Evolutionary conservation across 2,113 vertebrate species (phyloP).

Genomic region (Cercopithecus mona): DNA sequence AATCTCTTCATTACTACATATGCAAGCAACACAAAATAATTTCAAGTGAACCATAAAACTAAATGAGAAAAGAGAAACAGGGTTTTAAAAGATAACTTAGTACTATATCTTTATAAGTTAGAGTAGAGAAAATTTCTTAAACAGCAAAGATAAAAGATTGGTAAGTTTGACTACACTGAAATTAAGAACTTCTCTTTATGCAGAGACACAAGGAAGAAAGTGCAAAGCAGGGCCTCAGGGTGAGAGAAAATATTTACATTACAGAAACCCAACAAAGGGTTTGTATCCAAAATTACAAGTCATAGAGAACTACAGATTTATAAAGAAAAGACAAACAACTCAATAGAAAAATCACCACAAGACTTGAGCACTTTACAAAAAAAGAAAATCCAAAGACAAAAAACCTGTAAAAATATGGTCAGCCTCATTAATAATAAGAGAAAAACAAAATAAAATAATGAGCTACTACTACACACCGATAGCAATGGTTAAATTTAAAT

Average conservation of each 20-base stretch:
- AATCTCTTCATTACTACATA: neutral
- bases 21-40: neutral
- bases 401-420: neutral
- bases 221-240: neutral
- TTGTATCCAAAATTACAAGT: neutral
- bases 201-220: neutral
- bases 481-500: no score
- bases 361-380: neutral
- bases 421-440: neutral
- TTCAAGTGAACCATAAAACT: neutral
- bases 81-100: neutral
- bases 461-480: neutral
- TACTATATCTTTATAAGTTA: neutral
- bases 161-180: neutral
- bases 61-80: neutral
- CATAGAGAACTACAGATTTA: neutral
- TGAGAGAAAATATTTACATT: neutral
- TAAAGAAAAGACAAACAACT: neutral
- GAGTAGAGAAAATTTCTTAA: neutral
- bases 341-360: neutral
- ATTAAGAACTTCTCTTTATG: neutral
- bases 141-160: neutral
- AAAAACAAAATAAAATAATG: neutral
- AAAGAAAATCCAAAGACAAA: neutral
- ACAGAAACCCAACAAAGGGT: neutral